Evolutionary conservation across 2,888 invertebrate species (phyloP), one percentile per base, ranked within the genome.

Genomic region (Macrophya alboannulata): DNA sequence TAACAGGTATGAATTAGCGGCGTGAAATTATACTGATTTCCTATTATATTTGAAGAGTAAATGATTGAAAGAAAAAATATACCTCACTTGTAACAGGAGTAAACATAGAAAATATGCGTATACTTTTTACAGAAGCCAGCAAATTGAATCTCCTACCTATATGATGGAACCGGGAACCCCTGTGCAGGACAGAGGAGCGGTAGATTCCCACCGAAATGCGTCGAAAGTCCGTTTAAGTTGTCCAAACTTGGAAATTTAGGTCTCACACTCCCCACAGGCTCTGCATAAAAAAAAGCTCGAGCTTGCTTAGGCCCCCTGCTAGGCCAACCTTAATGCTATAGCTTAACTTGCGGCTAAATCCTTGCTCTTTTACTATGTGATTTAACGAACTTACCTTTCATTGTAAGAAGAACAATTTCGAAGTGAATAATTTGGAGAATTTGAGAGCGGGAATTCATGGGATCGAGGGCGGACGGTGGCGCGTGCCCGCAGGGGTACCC

Each of bases 401-500:
- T 65, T 83, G 85, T 84, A 79, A 87, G 87, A 86, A 86, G 87
- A 71, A 81, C 71, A 72, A 85, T 79, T n/a, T 82, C 85, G 82
- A 85, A 85, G 85, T 79, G 84, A 82, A 85, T 79, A 71, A 71
- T 81, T 85, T 72, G 85, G 81, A 82, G 85, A 82, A 72, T 59
- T 82, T 51, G n/a, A 71, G 81, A 85, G 82, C 82, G 85, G 85
- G 85, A 81, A 85, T 71, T 72, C 71, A 71, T 85, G 85, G 85
- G 72, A 85, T 79, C 72, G 87, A 87, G 87, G 87, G 87, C 90
- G 90, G 90, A 91, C 90, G 90, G 89, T 90, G 90, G 89, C 91
- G 92, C 93, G 93, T 93, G 93, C 93, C 93, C 93, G 92, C 93
- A 97, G 97, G 97, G 97, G 97, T 97, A 98, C 98, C 98, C 98